phyloP scores from a whole-genome alignment of 2,113 vertebrate genomes.

The Callocephalon fimbriatum region DNA sequence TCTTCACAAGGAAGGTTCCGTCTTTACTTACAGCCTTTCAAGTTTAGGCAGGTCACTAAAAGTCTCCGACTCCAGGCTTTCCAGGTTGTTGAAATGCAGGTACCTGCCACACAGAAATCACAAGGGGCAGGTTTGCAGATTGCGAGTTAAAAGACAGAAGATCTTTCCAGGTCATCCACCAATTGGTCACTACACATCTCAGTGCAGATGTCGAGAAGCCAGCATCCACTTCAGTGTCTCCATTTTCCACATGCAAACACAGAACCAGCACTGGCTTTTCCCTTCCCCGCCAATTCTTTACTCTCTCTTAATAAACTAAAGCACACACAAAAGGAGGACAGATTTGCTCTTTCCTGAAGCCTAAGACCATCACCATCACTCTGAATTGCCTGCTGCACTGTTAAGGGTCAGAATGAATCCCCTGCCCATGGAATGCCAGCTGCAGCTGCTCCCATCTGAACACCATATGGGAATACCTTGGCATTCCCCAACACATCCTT shows the following conservation, averaged over 20 bases:
- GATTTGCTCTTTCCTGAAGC: neutral
- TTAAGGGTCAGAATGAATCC: neutral
- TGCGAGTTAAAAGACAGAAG: neutral
- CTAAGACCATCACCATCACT: neutral
- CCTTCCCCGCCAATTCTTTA: neutral
- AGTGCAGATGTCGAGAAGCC: neutral
- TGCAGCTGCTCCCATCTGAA: neutral
- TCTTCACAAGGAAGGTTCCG: neutral
- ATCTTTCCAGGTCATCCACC: neutral
- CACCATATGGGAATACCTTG: accelerated
- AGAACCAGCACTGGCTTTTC: neutral
- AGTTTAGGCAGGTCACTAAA: slow-evolving; percentile 90
- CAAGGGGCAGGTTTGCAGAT: neutral
- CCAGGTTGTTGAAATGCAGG: slow-evolving; percentile 93
- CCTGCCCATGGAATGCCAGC: neutral
- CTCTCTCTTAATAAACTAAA: neutral
- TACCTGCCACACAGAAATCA: slow-evolving; percentile 77
- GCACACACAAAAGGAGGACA: neutral
- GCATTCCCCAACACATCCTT: neutral
- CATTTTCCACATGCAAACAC: neutral
- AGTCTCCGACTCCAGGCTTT: slow-evolving; percentile 85
- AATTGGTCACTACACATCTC: neutral
- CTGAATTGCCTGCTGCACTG: neutral
- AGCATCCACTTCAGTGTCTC: neutral
- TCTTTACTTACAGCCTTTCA: slow-evolving; percentile 88